These are phyloP conservation scores for Graptemys geographica DNA, from an alignment of 2,797 vertebrate species.

Conservation along the genomic window DNA sequence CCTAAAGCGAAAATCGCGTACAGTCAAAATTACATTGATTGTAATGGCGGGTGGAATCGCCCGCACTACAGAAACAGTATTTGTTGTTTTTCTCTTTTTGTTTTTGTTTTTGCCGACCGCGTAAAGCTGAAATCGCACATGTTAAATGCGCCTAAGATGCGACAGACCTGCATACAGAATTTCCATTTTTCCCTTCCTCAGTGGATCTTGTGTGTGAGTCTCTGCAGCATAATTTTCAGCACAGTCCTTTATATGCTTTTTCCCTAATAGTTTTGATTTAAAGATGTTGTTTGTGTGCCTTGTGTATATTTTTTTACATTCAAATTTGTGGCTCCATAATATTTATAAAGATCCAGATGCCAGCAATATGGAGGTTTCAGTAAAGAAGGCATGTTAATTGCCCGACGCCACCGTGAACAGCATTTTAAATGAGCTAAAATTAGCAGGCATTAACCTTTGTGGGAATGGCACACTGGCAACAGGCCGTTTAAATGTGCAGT, in stretches of 20 bases:
- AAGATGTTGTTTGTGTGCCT: neutral
- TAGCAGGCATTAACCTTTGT: constrained; percentile 51
- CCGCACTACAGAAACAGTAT: no score
- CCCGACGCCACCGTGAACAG: neutral
- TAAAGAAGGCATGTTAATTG: neutral
- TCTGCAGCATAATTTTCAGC: fast-evolving
- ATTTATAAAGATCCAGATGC: neutral
- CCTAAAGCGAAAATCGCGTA: no score
- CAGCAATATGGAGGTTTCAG: neutral
- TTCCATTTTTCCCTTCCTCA: constrained; percentile 19
- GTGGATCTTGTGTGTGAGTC: neutral
- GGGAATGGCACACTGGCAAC: neutral
- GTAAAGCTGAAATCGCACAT: no score
- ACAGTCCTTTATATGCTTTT: neutral
- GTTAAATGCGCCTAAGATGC: no score
- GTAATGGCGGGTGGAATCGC: no score
- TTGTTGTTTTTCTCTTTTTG: no score
- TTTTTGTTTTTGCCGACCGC: no score
- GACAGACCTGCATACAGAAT: neutral
- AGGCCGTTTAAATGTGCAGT: fast-evolving
- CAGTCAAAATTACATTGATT: no score
- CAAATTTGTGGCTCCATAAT: neutral
- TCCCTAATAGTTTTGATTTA: fast-evolving
- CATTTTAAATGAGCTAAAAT: constrained; percentile 62
- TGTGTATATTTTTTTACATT: neutral